phyloP scores from a whole-genome alignment of 2,797 vertebrate species.

The Bothrops alternatus region DNA sequence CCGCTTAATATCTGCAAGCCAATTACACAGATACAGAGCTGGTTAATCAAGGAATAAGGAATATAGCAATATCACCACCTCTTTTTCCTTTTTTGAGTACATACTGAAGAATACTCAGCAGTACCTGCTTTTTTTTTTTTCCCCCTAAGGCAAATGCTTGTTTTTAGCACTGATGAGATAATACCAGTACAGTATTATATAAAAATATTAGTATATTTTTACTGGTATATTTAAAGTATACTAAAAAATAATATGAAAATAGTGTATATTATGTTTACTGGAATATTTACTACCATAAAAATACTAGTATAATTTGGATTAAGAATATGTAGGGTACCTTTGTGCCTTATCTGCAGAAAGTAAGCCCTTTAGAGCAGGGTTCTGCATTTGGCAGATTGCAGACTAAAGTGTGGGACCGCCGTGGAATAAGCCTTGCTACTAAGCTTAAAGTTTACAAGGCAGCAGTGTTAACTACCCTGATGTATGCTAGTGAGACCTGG shows the following conservation, averaged over 20 bases:
- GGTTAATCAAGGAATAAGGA: not conserved
- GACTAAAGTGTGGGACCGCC: no score
- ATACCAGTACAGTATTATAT: not conserved
- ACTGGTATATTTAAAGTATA: not conserved
- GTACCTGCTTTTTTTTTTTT: not conserved
- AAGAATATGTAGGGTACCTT: not conserved
- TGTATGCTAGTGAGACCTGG: no score
- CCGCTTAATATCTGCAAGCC: accelerated
- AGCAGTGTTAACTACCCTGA: no score
- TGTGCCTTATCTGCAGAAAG: not conserved
- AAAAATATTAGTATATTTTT: not conserved
- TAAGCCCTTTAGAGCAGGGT: not conserved
- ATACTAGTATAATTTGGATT: not conserved
- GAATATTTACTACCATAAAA: not conserved
- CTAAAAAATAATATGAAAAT: not conserved
- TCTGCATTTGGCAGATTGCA: no score
- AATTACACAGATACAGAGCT: not conserved
- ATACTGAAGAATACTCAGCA: not conserved
- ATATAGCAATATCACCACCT: not conserved
- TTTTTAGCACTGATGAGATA: not conserved
- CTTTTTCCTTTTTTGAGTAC: not conserved
- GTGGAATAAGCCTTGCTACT: no score
- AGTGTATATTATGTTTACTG: not conserved
- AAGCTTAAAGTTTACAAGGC: no score
- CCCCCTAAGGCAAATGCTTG: not conserved